phyloP scores from a whole-genome alignment of 1,140 invertebrate species.

The Sitodiplosis mosellana region DNA sequence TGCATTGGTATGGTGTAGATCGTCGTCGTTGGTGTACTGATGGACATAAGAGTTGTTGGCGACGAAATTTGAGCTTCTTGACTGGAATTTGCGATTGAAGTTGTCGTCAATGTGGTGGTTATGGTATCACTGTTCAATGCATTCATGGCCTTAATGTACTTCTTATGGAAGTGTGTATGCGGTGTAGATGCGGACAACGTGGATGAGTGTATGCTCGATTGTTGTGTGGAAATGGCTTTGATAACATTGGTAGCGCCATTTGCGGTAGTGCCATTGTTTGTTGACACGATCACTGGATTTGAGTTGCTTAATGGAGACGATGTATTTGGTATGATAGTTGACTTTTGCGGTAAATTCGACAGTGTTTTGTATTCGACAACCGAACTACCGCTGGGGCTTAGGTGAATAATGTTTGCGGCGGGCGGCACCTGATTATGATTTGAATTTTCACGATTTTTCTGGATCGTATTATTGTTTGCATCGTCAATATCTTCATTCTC shows the following conservation, averaged over 20 bases:
- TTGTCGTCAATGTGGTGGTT: no score
- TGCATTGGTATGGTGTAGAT: no score
- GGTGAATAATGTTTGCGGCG: neutral
- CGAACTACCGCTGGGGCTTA: neutral
- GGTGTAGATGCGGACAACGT: neutral
- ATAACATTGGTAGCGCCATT: neutral
- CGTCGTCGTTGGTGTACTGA: no score
- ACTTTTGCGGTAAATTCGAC: neutral
- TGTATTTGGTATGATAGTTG: neutral
- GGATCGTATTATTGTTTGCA: conserved; percentile 1
- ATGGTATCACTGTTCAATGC: no score
- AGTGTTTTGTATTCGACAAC: neutral
- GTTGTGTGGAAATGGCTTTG: conserved; percentile 1
- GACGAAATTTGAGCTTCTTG: no score
- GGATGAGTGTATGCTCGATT: neutral
- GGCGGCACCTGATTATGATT: neutral
- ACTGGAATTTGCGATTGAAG: no score
- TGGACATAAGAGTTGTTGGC: no score
- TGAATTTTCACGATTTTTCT: conserved; percentile 1
- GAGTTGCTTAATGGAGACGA: neutral
- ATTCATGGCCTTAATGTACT: conserved; percentile 2
- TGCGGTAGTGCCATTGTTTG: neutral
- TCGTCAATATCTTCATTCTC: neutral
- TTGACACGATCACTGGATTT: neutral
- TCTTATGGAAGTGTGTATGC: conserved; percentile 6